Evolutionary conservation across 2,888 invertebrate genomes (phyloP), one percentile per base, ranked within the genome.

Genomic region (Geotrupes spiniger): DNA sequence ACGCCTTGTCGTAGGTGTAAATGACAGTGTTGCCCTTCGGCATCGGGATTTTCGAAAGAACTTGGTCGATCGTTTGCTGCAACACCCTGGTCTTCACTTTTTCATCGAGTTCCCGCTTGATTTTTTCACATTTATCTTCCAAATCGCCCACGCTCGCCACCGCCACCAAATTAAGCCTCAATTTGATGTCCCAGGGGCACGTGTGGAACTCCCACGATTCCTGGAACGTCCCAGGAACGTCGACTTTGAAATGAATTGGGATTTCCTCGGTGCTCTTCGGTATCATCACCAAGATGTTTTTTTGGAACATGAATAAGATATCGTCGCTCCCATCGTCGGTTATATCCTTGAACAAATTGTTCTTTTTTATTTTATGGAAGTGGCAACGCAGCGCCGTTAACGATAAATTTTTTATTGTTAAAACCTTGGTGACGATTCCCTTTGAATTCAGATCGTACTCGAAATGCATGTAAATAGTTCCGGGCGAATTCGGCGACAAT

Each of bases 351-450:
- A 51, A 47, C n/a, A 51, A 29, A 6, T 38, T 9, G 26, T 42
- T 39, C 15, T 43, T 51, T 14, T 17, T 28, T 8, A n/a, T 27
- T n/a, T 16, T 27, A 2, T 16, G 42, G 54, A 61, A 66, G 12
- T 54, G 50, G 31, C 63, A 52, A 17, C 63, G 55, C 12, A 68
- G 27, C 4, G 61, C 58, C 2, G 47, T 50, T 28, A 49, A 42
- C 1, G 66, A 64, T 9, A 49, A 51, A 41, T 68, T 68, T 43
- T 61, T 56, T 9, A 67, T 55, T n/a, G 31, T 44, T 25, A 65
- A 31, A 5, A 37, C 48, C 46, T 59, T 46, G 8, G 53, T 43
- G 15, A 49, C 12, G 1, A 61, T 51, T 1, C 42, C 28, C 15
- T 29, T 42, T 10, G 39, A 49, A 16, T 57, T 49, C 11, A 51